Conservation (phyloP, 2,113 vertebrate species). For the Rafetus swinhoei region DNA sequence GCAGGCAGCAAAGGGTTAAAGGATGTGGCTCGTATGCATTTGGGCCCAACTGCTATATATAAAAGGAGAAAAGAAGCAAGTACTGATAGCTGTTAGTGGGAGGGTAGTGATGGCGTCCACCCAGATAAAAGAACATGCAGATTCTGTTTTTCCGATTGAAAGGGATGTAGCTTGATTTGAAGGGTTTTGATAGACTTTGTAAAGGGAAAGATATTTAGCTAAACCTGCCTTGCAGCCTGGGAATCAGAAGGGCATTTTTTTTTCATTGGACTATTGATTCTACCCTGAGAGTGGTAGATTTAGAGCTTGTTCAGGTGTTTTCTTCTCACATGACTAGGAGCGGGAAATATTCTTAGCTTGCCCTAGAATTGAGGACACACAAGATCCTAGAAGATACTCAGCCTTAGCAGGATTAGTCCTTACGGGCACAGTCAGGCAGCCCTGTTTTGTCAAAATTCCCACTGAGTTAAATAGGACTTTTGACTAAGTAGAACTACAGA, state of each 20-base stretch:
- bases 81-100: background rate
- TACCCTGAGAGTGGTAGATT: background rate
- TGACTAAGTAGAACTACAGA: background rate
- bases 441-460: background rate
- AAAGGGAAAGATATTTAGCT: rapidly evolving
- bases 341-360: background rate
- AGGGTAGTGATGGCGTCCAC: background rate
- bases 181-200: background rate
- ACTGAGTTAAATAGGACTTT: background rate
- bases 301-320: rapidly evolving
- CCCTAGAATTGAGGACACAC: rapidly evolving
- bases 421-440: background rate
- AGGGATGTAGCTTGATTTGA: rapidly evolving
- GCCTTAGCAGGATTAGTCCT: rapidly evolving
- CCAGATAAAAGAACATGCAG: background rate
- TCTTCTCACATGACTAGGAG: background rate
- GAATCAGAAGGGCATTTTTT: background rate
- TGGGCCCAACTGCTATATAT: background rate
- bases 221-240: background rate
- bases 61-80: background rate
- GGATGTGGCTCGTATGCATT: background rate
- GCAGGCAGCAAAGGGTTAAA: background rate
- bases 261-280: background rate
- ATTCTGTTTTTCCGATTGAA: background rate
- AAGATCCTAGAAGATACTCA: rapidly evolving